phyloP scores from a whole-genome alignment of 2,797 vertebrate species.

The Alcedo atthis region DNA sequence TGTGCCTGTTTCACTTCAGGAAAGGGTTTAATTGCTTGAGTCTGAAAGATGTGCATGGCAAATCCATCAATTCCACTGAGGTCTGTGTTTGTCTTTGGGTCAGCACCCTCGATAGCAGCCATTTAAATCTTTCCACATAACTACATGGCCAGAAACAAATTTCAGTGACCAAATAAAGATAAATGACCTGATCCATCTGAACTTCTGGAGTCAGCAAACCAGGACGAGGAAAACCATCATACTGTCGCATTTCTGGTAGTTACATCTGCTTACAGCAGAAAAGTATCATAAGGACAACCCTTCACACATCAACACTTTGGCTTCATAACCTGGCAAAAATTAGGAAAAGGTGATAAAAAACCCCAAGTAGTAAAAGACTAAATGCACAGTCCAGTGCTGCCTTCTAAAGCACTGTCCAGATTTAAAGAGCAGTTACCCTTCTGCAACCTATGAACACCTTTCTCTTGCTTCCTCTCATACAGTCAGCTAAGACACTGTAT shows the following conservation, averaged over 20 bases:
- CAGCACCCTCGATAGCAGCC: neutral
- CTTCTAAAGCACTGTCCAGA: neutral
- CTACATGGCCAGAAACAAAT: slow-evolving; percentile 6
- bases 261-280: neutral
- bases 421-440: neutral
- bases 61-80: neutral
- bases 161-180: slow-evolving; percentile 1
- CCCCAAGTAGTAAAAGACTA: neutral
- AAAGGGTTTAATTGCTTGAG: slow-evolving; percentile 35
- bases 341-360: neutral
- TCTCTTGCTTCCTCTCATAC: neutral
- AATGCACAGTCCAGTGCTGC: neutral
- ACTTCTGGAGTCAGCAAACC: slow-evolving; percentile 36
- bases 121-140: neutral
- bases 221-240: neutral
- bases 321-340: neutral
- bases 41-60: slow-evolving; percentile 19
- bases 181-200: slow-evolving; percentile 23
- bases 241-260: neutral
- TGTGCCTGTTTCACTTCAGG: neutral
- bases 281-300: neutral
- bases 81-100: slow-evolving; percentile 26
- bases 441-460: neutral
- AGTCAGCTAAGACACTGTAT: neutral
- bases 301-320: neutral